Evolutionary conservation across 2,888 invertebrate species (phyloP).

Genomic region (Volucella zonaria): DNA sequence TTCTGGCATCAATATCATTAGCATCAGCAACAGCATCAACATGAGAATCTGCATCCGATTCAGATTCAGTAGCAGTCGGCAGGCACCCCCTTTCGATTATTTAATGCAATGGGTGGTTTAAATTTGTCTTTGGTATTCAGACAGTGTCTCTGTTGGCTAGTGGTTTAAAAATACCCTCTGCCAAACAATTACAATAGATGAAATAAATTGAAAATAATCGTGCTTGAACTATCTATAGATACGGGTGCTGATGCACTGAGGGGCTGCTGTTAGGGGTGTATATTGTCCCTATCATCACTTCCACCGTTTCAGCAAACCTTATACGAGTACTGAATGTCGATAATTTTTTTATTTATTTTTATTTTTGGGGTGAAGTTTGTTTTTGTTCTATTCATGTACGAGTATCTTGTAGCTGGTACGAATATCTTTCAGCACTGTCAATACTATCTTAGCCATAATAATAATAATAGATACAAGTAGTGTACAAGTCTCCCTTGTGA

Average conservation of each 20-base stretch:
- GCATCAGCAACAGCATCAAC: too few species aligned
- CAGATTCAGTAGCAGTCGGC: conserved; percentile 10
- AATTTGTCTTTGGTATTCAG: conserved; percentile 72
- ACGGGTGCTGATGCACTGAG: conserved; percentile 27
- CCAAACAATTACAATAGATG: conserved; percentile 66
- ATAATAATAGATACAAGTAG: conserved; percentile 45
- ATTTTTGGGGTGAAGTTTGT: conserved; percentile 21
- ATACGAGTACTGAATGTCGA: conserved; percentile 67
- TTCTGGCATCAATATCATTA: too few species aligned
- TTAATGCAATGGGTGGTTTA: conserved; percentile 63
- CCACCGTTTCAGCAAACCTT: conserved; percentile 7
- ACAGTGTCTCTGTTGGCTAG: conserved; percentile 66
- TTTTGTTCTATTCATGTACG: conserved; percentile 39
- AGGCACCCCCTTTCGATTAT: conserved; percentile 55
- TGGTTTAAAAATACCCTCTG: conserved; percentile 63
- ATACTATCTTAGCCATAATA: conserved; percentile 44
- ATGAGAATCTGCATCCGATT: too few species aligned
- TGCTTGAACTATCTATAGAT: conserved; percentile 70
- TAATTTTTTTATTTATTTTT: conserved; percentile 49
- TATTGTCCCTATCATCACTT: background rate
- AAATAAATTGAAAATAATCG: conserved; percentile 73
- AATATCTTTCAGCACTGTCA: conserved; percentile 73
- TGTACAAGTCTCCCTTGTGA: background rate
- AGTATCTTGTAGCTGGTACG: conserved; percentile 47
- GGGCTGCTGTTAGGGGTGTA: background rate